A percentile compares a stretch with the other conserved stretches of the same genome.
These are phyloP conservation scores for Hiodon alosoides DNA, from an alignment of 2,113 vertebrate species.

Conservation along the genomic window DNA sequence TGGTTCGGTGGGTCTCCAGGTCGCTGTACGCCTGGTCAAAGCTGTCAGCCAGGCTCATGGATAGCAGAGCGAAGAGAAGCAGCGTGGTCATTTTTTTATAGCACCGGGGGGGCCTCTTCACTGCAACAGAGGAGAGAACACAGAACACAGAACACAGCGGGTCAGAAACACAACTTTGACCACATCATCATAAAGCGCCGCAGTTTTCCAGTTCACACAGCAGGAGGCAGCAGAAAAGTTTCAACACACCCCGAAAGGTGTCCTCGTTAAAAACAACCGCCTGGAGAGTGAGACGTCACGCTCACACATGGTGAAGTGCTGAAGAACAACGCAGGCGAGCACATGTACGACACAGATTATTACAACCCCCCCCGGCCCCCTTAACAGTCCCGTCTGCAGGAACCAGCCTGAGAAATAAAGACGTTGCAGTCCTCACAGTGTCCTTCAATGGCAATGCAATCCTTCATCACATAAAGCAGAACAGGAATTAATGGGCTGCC, in stretches of 20 bases:
- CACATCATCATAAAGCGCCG: not conserved
- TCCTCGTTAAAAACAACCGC: conserved; percentile 3
- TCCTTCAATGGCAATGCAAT: conserved; percentile 24
- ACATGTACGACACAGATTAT: not conserved
- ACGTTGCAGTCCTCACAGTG: conserved; percentile 24
- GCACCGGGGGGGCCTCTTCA: conserved; percentile 62
- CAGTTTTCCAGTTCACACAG: not conserved
- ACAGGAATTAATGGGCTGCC: conserved; percentile 11
- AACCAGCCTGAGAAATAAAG: conserved; percentile 1
- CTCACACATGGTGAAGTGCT: not conserved
- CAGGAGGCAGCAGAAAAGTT: not conserved
- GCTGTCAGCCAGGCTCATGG: conserved; percentile 69
- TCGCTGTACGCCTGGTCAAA: conserved; percentile 65
- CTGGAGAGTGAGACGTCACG: not conserved
- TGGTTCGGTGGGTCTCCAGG: conserved; percentile 72
- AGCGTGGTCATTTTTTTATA: conserved; percentile 72
- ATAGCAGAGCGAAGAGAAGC: conserved; percentile 77
- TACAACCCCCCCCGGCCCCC: not conserved
- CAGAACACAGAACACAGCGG: not conserved
- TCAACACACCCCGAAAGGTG: not conserved
- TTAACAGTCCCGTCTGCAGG: conserved; percentile 27
- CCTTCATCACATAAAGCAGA: conserved; percentile 7
- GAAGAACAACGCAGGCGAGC: not conserved
- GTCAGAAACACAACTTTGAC: not conserved
- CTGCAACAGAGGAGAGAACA: conserved; percentile 57